Conservation (phyloP, 2,888 invertebrate species). For the Mesoligia furuncula region DNA sequence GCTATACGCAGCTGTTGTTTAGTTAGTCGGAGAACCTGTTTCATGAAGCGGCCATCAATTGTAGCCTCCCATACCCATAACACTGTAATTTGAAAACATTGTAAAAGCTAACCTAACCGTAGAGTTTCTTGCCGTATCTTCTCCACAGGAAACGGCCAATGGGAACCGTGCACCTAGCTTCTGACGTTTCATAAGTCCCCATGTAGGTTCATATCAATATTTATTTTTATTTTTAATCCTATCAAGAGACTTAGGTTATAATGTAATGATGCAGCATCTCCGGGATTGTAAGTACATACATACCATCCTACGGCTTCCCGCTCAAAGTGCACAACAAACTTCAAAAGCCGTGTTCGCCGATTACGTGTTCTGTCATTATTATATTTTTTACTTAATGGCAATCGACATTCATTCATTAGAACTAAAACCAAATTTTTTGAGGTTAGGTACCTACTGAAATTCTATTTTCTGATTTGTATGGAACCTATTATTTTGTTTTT, state of each 20-base stretch:
- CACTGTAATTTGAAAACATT: too few species aligned
- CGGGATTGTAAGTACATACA: not conserved
- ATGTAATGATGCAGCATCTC: not conserved
- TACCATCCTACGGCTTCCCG: conserved; percentile 1
- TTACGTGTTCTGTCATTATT: conserved; percentile 27
- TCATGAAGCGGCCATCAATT: too few species aligned
- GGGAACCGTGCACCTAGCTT: too few species aligned
- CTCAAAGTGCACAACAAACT: conserved; percentile 63
- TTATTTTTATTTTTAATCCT: not conserved
- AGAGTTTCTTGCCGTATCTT: too few species aligned
- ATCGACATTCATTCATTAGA: not conserved
- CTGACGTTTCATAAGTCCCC: not conserved
- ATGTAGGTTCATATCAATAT: not conserved
- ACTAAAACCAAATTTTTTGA: not conserved
- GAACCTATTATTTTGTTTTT: too few species aligned
- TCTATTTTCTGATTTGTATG: not conserved
- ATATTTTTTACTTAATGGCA: conserved; percentile 10
- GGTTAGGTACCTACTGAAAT: not conserved
- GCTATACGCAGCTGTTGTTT: too few species aligned
- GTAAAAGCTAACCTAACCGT: too few species aligned
- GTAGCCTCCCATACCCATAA: too few species aligned
- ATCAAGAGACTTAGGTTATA: not conserved
- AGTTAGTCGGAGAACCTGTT: too few species aligned
- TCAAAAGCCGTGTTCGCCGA: conserved; percentile 32
- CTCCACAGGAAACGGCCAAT: too few species aligned